Evolutionary conservation across 2,113 vertebrate genomes (phyloP), one percentile per base, ranked within the genome.

Genomic region (Bettongia penicillata): DNA sequence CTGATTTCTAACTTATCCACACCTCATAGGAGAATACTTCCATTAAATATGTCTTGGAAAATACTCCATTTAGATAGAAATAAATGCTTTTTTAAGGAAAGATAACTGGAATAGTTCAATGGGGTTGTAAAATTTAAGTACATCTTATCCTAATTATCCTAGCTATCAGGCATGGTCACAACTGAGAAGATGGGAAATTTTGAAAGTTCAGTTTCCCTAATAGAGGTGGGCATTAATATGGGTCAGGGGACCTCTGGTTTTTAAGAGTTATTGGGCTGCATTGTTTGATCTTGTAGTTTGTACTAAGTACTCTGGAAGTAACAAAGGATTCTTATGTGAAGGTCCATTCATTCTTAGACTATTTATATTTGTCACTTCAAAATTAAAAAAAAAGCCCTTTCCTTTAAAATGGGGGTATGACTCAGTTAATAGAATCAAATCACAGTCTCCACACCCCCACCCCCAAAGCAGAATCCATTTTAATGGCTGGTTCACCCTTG

Each of bases 391-490:
- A 43, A 43, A 84, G 37, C 19, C 19, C 16, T 77, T 37, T 77
- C 14, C 37, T n/a, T 77, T n/a, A 77, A 84, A 84, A 43, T 22
- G 8, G 68, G 37, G 6, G n/a, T 8, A 84, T 31, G 16, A 11
- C 43, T 84, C 37, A 84, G 37, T 84, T 43, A 84, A 84, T 43
- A 16, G n/a, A 84, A 84, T 84, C 68, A 84, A 84, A 84, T 8
- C 6, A 84, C 3, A 2, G 52, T 52, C 14, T 3, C 37, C 7
- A 1, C 0, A n/a, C 1, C 14, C 12, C 61, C 12, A 3, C 55
- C 68, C 5, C n/a, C 31, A 77, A 77, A 84, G 12, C 12, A 37
- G 61, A 37, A 68, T 68, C 31, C 68, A 84, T 84, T 77, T 77
- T n/a, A 77, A 37, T n/a, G 31, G 5, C 37, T 77, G 68, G 68